phyloP scores from a whole-genome alignment of 2,888 invertebrate genomes.

The Oligia latruncula region DNA sequence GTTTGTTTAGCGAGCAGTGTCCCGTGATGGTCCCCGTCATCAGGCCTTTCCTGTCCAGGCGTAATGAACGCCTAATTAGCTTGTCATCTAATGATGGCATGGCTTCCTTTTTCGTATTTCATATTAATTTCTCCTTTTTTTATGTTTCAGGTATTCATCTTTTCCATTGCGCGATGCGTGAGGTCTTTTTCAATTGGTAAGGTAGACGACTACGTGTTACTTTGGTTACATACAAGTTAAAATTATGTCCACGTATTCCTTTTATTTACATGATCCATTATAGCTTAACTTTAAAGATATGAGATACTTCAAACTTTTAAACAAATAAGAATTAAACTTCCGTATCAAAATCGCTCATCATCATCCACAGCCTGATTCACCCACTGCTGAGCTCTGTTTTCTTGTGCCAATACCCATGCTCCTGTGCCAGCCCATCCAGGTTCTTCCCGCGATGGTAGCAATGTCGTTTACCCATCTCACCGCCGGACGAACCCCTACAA shows the following conservation, averaged over 20 bases:
- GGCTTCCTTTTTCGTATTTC: background rate
- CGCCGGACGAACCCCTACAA: background rate
- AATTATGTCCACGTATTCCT: background rate
- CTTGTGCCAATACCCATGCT: background rate
- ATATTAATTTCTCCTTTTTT: background rate
- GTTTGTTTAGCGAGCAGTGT: too few species aligned
- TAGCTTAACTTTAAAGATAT: background rate
- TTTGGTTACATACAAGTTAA: background rate
- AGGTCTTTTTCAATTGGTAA: background rate
- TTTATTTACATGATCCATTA: background rate
- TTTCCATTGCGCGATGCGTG: background rate
- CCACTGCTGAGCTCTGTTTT: background rate
- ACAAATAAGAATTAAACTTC: background rate
- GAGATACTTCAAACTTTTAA: background rate
- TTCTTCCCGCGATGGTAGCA: background rate
- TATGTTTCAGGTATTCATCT: conserved; percentile 54
- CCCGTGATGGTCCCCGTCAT: too few species aligned
- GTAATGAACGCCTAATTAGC: too few species aligned
- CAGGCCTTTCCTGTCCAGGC: too few species aligned
- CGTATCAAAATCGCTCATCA: background rate
- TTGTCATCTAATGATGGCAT: too few species aligned
- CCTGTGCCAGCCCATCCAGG: background rate
- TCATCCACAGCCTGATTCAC: background rate
- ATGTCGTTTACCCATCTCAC: background rate
- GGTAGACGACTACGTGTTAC: background rate